A percentile compares a stretch with the other conserved stretches of the same genome.
These are phyloP conservation scores for Macrostomum lignano DNA, from an alignment of 1,140 invertebrate species.

Conservation along the genomic window DNA sequence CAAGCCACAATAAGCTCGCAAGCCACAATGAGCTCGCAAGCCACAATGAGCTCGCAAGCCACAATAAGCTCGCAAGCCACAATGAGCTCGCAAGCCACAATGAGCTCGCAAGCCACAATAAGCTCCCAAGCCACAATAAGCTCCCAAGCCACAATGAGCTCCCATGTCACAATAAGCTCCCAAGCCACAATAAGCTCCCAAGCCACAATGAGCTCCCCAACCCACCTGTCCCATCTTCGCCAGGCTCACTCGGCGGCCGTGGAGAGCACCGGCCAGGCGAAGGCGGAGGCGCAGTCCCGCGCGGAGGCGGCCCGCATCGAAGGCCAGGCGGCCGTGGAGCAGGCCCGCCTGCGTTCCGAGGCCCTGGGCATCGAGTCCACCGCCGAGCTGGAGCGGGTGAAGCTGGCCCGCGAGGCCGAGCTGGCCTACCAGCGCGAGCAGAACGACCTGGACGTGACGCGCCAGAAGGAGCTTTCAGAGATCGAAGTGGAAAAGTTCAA, in stretches of 20 bases:
- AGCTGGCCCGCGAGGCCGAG: slow-evolving; percentile 28
- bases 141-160: too few relatives aligned
- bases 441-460: slow-evolving; percentile 28
- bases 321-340: slow-evolving; percentile 31
- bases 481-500: slow-evolving; percentile 30
- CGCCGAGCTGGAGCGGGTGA: slow-evolving; percentile 27
- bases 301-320: slow-evolving; percentile 31
- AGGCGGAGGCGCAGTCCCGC: slow-evolving; percentile 30
- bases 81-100: too few relatives aligned
- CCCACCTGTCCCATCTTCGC: too few relatives aligned
- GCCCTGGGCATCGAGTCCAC: slow-evolving; percentile 31
- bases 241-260: slow-evolving; percentile 14
- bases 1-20: too few relatives aligned
- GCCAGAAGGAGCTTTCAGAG: slow-evolving; percentile 18
- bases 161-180: too few relatives aligned
- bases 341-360: slow-evolving; percentile 29
- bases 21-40: too few relatives aligned
- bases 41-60: too few relatives aligned
- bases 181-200: too few relatives aligned
- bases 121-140: too few relatives aligned
- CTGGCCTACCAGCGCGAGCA: slow-evolving; percentile 25
- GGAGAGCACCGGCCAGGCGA: slow-evolving; percentile 29
- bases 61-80: too few relatives aligned
- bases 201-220: too few relatives aligned
- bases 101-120: too few relatives aligned